phyloP scores from a whole-genome alignment of 30 jellyfish, hydroid and myxozoan species.

The Pseudorhiza aurosa region DNA sequence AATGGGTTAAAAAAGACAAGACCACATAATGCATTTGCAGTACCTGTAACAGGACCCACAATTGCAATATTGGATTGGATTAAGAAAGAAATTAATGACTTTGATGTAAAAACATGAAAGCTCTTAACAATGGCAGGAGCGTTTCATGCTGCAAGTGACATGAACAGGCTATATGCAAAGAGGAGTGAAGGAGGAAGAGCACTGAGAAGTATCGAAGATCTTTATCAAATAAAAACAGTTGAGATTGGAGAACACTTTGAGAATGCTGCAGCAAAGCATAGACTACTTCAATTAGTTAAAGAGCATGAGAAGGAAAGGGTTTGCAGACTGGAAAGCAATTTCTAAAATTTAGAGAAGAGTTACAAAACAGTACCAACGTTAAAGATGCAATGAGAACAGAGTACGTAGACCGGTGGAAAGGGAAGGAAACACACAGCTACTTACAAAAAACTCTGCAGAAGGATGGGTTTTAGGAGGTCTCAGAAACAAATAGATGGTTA shows the following conservation, averaged over 20 bases:
- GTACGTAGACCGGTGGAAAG: no score
- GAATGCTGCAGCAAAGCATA: background rate
- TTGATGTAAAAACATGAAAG: background rate
- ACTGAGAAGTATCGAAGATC: background rate
- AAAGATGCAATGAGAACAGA: no score
- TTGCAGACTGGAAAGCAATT: background rate
- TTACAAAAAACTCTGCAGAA: no score
- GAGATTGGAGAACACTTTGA: background rate
- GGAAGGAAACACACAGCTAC: no score
- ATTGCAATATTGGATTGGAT: background rate
- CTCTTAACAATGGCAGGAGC: background rate
- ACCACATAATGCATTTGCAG: background rate
- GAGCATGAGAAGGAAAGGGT: background rate
- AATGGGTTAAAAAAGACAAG: background rate
- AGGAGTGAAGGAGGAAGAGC: background rate
- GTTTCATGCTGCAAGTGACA: background rate
- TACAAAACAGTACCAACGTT: no score
- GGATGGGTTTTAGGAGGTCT: no score
- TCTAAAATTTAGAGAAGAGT: background rate
- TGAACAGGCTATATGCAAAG: background rate
- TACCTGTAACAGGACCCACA: background rate
- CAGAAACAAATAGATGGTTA: no score
- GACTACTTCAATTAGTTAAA: no score
- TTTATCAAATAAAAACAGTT: background rate
- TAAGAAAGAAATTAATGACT: background rate